These are phyloP conservation scores for Nixonia krombeini DNA, from an alignment of 1,140 invertebrate genomes.

Conservation along the genomic window DNA sequence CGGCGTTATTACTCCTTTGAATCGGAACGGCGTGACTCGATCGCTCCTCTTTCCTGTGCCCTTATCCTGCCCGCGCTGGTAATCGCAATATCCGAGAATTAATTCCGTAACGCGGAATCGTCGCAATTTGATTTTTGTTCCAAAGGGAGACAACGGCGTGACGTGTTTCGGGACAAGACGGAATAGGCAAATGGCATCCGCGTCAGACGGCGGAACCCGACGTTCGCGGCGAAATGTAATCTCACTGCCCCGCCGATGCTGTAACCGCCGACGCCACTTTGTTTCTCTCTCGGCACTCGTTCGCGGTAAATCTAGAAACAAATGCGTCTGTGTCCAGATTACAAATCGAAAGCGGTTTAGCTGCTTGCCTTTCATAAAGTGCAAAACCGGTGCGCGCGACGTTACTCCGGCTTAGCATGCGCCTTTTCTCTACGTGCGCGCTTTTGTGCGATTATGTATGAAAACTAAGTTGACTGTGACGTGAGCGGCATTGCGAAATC, in stretches of 20 bases:
- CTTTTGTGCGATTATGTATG: conserved; percentile 52
- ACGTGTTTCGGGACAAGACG: too few relatives aligned
- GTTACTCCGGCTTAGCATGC: conserved; percentile 11
- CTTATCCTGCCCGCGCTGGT: background rate
- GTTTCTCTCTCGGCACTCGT: conserved; percentile 21
- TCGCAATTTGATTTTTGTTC: background rate
- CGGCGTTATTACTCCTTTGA: conserved; percentile 58
- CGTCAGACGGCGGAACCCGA: too few relatives aligned
- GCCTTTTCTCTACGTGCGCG: conserved; percentile 16
- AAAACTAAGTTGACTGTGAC: conserved; percentile 60
- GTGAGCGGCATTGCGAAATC: conserved; percentile 53
- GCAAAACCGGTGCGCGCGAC: conserved; percentile 27
- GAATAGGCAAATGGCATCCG: too few relatives aligned
- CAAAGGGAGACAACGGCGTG: too few relatives aligned
- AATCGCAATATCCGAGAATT: background rate
- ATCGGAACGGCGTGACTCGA: conserved; percentile 52
- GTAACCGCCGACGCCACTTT: too few relatives aligned
- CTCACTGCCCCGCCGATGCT: conserved; percentile 32
- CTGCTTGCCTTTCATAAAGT: conserved; percentile 61
- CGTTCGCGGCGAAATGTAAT: conserved; percentile 17
- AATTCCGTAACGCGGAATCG: background rate
- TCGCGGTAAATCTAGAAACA: conserved; percentile 53
- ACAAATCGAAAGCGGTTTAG: conserved; percentile 64
- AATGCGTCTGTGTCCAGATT: conserved; percentile 62
- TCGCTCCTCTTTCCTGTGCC: conserved; percentile 17